Evolutionary conservation across 2,797 vertebrate genomes (phyloP), one percentile per base, ranked within the genome.

Genomic region (Characodon lateralis): DNA sequence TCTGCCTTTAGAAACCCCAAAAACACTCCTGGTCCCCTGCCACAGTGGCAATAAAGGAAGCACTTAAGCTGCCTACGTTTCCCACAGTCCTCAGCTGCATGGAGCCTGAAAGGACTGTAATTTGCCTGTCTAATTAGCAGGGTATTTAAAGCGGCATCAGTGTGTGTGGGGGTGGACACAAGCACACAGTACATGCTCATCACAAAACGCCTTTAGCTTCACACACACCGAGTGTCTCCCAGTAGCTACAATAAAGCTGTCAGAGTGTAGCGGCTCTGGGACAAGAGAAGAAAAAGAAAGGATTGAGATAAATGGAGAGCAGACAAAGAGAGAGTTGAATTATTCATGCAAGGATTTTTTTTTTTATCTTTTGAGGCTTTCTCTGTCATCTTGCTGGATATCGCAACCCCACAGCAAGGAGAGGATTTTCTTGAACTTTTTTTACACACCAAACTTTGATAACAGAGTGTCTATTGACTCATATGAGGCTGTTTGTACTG

Each of bases 61-160:
- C 88, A 89, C 89, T 92, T 88, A 85, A 85, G 85, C 85, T 87
- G 91, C 90, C 90, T 91, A 90, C 87, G 89, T 93, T 93, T 92
- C 92, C 92, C 92, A 92, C 91, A 90, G 87, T 91, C 89, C 91
- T 92, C 84, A 59, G 91, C 90, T 89, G 88, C 83, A 88, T 76
- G 80, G 78, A 58, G 81, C 72, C 83, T 87, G 72, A 80, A 66
- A 90, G 79, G 73, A 68, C 84, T 87, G 85, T 88, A 90, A 94
- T 93, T 93, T 91, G 83, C 85, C 83, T 82, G 89, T 91, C 86
- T 92, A 90, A 92, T 94, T 92, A 93, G 51, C 91, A 78, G 83
- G 31, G 81, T 92, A 92, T 89, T 88, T 85, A 84, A 89, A 89
- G 83, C 81, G 58, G 50, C 79, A 72, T 69, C 71, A 35, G 56